Percentiles rank a stretch among this genome's conserved stretches.
phyloP scores from a whole-genome alignment of 2,888 invertebrate genomes.

The Callinectes sapidus region DNA sequence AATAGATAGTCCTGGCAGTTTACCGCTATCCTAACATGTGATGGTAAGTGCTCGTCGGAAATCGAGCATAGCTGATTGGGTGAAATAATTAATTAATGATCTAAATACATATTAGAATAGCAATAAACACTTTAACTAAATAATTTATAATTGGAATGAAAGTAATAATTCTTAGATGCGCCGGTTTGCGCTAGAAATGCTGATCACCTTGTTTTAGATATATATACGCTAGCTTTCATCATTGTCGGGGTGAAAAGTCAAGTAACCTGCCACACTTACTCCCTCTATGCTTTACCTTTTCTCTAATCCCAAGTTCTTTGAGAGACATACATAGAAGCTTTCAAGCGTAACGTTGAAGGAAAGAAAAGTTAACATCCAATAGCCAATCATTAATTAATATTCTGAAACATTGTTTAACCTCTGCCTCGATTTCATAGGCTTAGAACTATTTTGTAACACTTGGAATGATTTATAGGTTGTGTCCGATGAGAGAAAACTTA shows the following conservation, averaged over 20 bases:
- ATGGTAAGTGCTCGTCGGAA: neutral
- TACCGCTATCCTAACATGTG: neutral
- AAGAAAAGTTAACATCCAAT: too few species aligned
- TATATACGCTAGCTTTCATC: too few species aligned
- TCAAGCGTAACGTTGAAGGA: too few species aligned
- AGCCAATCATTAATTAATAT: too few species aligned
- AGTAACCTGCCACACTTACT: too few species aligned
- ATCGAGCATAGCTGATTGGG: neutral
- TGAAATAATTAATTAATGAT: neutral
- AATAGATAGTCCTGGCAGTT: neutral
- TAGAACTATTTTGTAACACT: neutral
- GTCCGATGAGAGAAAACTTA: neutral
- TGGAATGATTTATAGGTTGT: neutral
- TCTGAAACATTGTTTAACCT: neutral
- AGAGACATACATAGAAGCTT: conserved; percentile 13
- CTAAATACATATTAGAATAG: neutral
- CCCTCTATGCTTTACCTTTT: too few species aligned
- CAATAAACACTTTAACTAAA: neutral
- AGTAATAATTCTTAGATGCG: neutral
- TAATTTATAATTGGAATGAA: neutral
- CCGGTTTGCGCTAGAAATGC: neutral
- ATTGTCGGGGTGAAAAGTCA: too few species aligned
- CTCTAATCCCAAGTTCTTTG: neutral
- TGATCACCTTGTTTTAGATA: neutral
- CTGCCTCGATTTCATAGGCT: neutral